Conservation (phyloP, 1,140 invertebrate genomes). For the Condylostylus longicornis region DNA sequence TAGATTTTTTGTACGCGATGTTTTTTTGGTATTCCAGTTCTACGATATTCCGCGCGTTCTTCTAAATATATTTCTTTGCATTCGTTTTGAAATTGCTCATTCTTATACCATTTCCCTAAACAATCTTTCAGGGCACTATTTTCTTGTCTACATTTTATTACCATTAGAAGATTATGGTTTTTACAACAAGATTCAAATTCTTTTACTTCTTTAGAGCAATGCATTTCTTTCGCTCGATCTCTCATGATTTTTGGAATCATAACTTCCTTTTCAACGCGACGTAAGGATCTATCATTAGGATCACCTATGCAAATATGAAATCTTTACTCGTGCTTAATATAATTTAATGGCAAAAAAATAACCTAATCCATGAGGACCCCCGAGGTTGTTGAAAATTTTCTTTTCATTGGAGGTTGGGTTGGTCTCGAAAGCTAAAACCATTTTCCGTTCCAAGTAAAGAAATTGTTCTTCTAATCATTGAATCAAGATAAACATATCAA, state of each 20-base stretch:
- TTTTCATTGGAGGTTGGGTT: too few relatives aligned
- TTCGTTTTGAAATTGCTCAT: constrained; percentile 54
- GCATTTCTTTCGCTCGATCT: constrained; percentile 57
- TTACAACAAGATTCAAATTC: constrained; percentile 64
- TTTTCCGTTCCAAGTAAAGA: too few relatives aligned
- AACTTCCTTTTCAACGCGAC: constrained; percentile 72
- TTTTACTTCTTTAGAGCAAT: constrained; percentile 55
- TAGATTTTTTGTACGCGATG: constrained; percentile 29
- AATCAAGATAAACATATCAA: too few relatives aligned
- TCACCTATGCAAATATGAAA: constrained; percentile 50
- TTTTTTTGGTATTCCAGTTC: constrained; percentile 56
- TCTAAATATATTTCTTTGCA: constrained; percentile 67
- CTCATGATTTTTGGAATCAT: constrained; percentile 73
- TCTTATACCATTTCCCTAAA: constrained; percentile 54
- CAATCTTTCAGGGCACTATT: constrained; percentile 54
- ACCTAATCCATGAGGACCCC: constrained; percentile 28
- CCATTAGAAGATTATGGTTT: constrained; percentile 48
- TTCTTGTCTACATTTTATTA: constrained; percentile 54
- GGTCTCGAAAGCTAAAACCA: too few relatives aligned
- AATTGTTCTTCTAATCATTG: too few relatives aligned
- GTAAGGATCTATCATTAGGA: constrained; percentile 60
- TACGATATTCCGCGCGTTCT: constrained; percentile 64
- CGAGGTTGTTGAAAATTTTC: too few relatives aligned
- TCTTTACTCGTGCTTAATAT: neutral
- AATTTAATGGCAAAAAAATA: neutral